Evolutionary conservation across 2,113 vertebrate species (phyloP).

Genomic region (Dasypus novemcinctus): DNA sequence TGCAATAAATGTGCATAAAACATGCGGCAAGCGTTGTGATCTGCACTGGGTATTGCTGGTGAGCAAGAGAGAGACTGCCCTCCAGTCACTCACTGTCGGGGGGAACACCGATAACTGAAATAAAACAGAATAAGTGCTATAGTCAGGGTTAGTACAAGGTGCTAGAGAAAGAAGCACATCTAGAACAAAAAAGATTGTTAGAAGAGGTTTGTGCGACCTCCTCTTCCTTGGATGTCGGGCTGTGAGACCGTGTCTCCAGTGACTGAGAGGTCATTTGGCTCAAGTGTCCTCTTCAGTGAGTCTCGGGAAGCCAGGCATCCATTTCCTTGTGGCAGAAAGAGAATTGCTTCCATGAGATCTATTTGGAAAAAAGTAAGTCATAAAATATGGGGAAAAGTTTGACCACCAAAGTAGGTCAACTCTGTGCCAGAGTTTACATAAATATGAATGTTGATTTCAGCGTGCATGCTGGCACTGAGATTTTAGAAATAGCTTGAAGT

Average conservation of each 20-base stretch:
- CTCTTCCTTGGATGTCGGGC: background rate
- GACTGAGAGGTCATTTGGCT: background rate
- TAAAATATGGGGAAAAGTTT: background rate
- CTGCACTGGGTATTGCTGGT: background rate
- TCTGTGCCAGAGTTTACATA: background rate
- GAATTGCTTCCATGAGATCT: background rate
- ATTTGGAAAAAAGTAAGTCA: background rate
- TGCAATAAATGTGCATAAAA: background rate
- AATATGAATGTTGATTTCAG: background rate
- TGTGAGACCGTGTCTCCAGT: background rate
- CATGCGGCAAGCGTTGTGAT: background rate
- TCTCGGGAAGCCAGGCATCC: background rate
- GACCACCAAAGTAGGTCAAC: background rate
- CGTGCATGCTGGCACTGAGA: background rate
- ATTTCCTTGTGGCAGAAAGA: background rate
- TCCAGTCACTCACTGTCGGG: background rate
- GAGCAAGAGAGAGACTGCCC: background rate
- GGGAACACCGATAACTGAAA: background rate
- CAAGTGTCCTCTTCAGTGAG: background rate
- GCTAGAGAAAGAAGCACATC: background rate
- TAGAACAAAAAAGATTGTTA: background rate
- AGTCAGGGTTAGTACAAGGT: background rate
- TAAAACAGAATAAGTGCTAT: background rate
- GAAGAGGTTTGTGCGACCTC: background rate
- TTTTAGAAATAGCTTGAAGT: background rate